Evolutionary conservation across 1,140 invertebrate species (phyloP), one percentile per base, ranked within the genome.

Genomic region (Anoplophora glabripennis): DNA sequence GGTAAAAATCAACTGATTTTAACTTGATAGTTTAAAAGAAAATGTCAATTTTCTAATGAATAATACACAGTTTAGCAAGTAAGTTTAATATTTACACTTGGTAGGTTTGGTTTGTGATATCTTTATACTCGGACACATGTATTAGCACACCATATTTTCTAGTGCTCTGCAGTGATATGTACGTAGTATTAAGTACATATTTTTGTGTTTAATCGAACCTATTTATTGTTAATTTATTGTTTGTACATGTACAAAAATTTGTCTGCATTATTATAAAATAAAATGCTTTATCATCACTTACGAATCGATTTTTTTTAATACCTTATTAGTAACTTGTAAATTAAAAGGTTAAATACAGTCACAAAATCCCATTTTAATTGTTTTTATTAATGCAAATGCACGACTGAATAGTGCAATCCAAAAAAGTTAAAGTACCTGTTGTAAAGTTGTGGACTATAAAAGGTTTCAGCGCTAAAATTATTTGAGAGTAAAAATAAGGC

Each of bases 151-250:
- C 51, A 40, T 44, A 37, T 45, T 59, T 44, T 59, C 28, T 53
- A 49, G 18, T 48, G 61, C 60, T 63, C 64, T 62, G 61, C 64
- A 63, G 53, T 21, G 55, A 52, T 61, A 57, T 56, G 61, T 53
- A n/a, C n/a, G n/a, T n/a, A n/a, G n/a, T n/a, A n/a, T n/a, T n/a
- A n/a, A n/a, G n/a, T n/a, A n/a, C n/a, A n/a, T n/a, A 57, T 58
- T 64, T 62, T 65, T 65, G 62, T 61, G 53, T 60, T n/a, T 52
- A 44, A 61, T 59, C 63, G 64, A 62, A 65, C 64, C 66, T 61
- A 69, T 64, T 69, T 69, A 66, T 63, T 56, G 59, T 64, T n/a
- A n/a, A n/a, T n/a, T n/a, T n/a, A n/a, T 57, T 66, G 66, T 45
- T 56, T 55, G 58, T 41, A 61, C 59, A 57, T 45, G n/a, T 57